These are phyloP conservation scores for Thaumatotibia leucotreta DNA, from an alignment of 1,140 invertebrate species.

Conservation along the genomic window DNA sequence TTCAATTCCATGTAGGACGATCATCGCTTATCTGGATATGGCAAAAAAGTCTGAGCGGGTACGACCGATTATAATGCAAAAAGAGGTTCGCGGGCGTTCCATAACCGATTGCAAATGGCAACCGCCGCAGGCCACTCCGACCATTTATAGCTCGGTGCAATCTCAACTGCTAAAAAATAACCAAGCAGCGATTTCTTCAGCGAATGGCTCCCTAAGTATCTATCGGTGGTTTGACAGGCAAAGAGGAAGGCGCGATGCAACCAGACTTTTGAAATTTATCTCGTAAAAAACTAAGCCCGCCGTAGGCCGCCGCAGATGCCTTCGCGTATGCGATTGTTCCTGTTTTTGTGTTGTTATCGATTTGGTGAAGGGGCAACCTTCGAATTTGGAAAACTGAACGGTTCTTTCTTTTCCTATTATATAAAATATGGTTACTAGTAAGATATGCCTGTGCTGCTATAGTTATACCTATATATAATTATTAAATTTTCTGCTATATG, in stretches of 20 bases:
- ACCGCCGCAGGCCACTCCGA: slow-evolving; percentile 53
- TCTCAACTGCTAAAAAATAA: slow-evolving; percentile 69
- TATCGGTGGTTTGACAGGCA: slow-evolving; percentile 40
- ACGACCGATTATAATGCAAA: slow-evolving; percentile 72
- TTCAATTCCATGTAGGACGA: slow-evolving; percentile 44
- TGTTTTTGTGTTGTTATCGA: slow-evolving; percentile 14
- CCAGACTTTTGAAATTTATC: slow-evolving; percentile 44
- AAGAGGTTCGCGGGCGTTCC: slow-evolving; percentile 68
- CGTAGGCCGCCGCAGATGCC: slow-evolving; percentile 49
- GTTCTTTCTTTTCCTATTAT: not conserved
- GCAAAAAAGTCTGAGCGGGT: slow-evolving; percentile 55
- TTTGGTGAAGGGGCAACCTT: slow-evolving; percentile 1
- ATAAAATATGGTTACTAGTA: too few species aligned
- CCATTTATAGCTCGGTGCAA: slow-evolving; percentile 70
- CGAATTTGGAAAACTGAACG: not conserved
- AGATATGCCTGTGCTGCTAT: too few species aligned
- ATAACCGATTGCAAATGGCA: slow-evolving; percentile 74
- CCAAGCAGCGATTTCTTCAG: slow-evolving; percentile 56
- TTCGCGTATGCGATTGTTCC: slow-evolving; percentile 34
- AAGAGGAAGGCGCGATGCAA: slow-evolving; percentile 40
- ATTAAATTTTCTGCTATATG: too few species aligned
- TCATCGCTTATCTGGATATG: slow-evolving; percentile 47
- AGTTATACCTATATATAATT: too few species aligned
- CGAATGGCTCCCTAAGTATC: slow-evolving; percentile 44
- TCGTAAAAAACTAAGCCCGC: slow-evolving; percentile 45